Evolutionary conservation across 2,797 vertebrate species (phyloP), one percentile per base, ranked within the genome.

Genomic region (Masticophis lateralis): DNA sequence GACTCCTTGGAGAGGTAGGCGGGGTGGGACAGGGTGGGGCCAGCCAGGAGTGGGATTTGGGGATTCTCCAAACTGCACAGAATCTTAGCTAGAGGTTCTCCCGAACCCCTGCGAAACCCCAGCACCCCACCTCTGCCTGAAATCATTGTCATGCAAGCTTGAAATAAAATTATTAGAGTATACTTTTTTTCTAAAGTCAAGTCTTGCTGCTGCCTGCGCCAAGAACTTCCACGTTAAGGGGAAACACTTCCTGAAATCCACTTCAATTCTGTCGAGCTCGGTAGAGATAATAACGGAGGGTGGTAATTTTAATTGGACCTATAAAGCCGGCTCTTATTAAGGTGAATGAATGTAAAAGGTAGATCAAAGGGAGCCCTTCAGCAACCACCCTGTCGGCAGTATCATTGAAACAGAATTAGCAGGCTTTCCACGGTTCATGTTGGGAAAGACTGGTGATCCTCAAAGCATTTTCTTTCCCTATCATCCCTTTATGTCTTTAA

Each of bases 301-400:
- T 27, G 94, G 89, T 28, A 86, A 86, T 94, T 96, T 95, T 94
- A 96, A 96, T 92, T 96, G 92, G 91, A 94, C 57, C 93, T 94
- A 94, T 96, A 96, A 96, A 96, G 90, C 94, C 0, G 0, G 91
- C n/a, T 94, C 95, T 89, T 94, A 91, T 94, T 95, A 94, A 12
- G 14, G 91, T 63, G 94, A 94, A 94, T 91, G 79, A 94, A 92
- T 69, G 90, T 95, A 95, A 96, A 95, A 95, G 28, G 27, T 20
- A 96, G 91, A 97, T 96, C 92, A 96, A 97, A 97, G 93, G 18
- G 86, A 92, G 69, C 6, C 9, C 86, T 94, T 59, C 90, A 87
- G 83, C 92, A 95, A 94, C 0, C 0, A 56, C 32, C 28, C 92
- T 94, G 92, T 94, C 92, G 87, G 43, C 93, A 86, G 87, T 87